These are phyloP conservation scores for Paramacrobiotus metropolitanus DNA, from an alignment of 1,140 invertebrate species.

Conservation along the genomic window DNA sequence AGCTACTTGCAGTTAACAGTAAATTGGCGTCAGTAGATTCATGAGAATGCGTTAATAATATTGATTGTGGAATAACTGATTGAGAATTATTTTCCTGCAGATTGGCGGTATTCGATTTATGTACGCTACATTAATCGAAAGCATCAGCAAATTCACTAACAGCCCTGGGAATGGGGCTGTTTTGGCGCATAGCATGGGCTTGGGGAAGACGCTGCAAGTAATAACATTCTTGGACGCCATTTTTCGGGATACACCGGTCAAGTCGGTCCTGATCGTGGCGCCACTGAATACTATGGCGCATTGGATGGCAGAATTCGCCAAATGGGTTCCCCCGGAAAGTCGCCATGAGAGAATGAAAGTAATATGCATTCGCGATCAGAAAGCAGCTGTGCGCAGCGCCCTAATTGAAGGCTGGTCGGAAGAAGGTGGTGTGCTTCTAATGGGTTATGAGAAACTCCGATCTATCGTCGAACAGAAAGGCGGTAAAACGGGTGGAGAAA, in stretches of 20 bases:
- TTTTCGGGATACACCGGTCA: conserved; percentile 60
- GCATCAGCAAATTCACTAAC: conserved; percentile 56
- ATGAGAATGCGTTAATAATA: no score
- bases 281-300: conserved; percentile 98
- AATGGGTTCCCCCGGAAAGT: conserved; percentile 52
- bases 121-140: conserved; percentile 89
- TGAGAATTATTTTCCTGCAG: no score
- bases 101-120: conserved; percentile 86
- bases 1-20: no score
- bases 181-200: conserved; percentile 91
- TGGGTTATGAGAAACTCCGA: conserved; percentile 88
- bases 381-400: not conserved
- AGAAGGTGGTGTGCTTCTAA: conserved; percentile 68
- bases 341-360: not conserved
- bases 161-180: conserved; percentile 88
- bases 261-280: conserved; percentile 79
- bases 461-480: conserved; percentile 15
- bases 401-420: conserved; percentile 47
- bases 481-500: conserved; percentile 13
- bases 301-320: conserved; percentile 90
- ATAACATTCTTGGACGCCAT: conserved; percentile 90
- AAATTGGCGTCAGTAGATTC: no score
- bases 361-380: not conserved
- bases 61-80: no score
- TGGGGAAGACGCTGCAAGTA: conserved; percentile 87